Base-by-base conservation (phyloP, 2,888 invertebrate genomes). In the Amblyteles armatorius region DNA sequence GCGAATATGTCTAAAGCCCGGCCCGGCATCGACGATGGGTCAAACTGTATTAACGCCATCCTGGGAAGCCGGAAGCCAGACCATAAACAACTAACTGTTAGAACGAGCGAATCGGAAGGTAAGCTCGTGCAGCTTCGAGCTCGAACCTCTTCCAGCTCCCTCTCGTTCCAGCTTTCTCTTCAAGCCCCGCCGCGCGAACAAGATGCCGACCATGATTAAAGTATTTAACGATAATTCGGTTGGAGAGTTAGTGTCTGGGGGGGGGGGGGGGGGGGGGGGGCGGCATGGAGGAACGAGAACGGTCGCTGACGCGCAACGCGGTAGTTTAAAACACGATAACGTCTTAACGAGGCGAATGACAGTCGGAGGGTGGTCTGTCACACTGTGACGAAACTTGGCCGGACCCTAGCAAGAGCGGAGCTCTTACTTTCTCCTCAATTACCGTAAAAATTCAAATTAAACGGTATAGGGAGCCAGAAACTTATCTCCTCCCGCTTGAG, bases 151-250 rank as follows among this genome's bases (percentile, higher is more conserved):
- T 50, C 26, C 52, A 9, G 40, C 52, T 65, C 52, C 36, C 65
- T 50, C 40, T 40, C 40, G 74, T 63, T 63, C 63, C 29, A 63
- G 50, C 74, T 65, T 76, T 76, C 50, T 63, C 67, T 52, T 52
- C 33, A 33, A 71, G 22, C 3, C 29, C 11, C 9, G 50, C 22
- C 52, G 67, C 63, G 73, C 48, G 76, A 71, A 69, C 74, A 81
- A 79, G 55, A 81, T 72, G 77, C 67, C 84, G 50, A 63, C 57
- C 68, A 73, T 78, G 73, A 81, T 84, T 84, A 84, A 84, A 81
- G 77, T 78, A 77, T 81, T 81, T 77, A 84, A 84, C 84, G 81
- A 81, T 84, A 84, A 84, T 84, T 77, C 81, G 73, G 72, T 84
- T 78, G 67, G 83, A 74, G 79, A 74, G 79, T 74, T 83, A 48